Conservation (phyloP, 2,113 vertebrate genomes). For the Vulpes ferrilata region DNA sequence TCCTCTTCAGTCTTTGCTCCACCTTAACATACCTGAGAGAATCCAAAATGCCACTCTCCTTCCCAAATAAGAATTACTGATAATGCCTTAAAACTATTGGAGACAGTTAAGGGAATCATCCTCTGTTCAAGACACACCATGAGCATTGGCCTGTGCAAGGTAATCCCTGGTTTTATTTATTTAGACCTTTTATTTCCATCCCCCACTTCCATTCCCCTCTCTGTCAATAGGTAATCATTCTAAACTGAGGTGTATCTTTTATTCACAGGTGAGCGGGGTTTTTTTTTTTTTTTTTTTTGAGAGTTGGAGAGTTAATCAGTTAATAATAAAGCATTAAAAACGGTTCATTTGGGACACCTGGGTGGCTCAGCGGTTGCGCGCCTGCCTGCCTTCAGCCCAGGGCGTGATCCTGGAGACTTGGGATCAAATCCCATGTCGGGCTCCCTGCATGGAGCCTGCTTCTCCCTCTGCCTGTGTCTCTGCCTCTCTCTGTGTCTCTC, state of each 20-base stretch:
- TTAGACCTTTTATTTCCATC: not conserved
- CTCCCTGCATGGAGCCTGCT: too few relatives aligned
- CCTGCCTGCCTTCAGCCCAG: too few relatives aligned
- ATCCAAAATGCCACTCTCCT: not conserved
- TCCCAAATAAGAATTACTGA: not conserved
- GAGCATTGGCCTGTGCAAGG: not conserved
- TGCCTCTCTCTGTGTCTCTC: too few relatives aligned
- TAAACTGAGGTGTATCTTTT: not conserved
- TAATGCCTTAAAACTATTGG: not conserved
- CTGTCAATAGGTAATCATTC: not conserved
- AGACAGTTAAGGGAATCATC: not conserved
- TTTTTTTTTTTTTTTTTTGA: not conserved
- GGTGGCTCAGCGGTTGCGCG: too few relatives aligned
- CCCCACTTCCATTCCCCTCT: not conserved
- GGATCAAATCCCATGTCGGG: too few relatives aligned
- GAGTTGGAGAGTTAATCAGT: not conserved
- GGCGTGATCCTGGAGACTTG: too few relatives aligned
- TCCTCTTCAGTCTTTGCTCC: not conserved
- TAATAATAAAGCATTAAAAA: constrained; percentile 34
- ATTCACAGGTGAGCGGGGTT: not conserved
- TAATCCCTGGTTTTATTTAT: not conserved
- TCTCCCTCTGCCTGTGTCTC: too few relatives aligned
- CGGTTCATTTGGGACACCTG: not conserved
- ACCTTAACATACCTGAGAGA: not conserved
- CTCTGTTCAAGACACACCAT: not conserved